phyloP scores from a whole-genome alignment of 2,797 vertebrate species.

The Masticophis lateralis region DNA sequence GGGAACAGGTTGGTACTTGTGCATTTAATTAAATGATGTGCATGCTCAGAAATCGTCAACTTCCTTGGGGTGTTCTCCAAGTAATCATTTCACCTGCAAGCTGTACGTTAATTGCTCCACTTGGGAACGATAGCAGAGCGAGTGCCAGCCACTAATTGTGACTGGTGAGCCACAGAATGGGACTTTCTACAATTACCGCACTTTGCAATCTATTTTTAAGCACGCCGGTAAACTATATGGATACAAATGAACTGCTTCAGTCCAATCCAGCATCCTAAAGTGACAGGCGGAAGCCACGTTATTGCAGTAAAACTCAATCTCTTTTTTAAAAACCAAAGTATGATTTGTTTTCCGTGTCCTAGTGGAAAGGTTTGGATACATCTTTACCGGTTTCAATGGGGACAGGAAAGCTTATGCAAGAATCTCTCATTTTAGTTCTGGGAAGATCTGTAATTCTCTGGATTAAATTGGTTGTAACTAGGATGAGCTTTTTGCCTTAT shows the following conservation, averaged over 20 bases:
- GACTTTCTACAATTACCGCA: constrained; percentile 42
- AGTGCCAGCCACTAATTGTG: constrained; percentile 48
- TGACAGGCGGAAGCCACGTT: neutral
- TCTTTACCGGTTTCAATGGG: neutral
- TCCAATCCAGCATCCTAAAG: constrained; percentile 25
- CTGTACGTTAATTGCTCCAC: constrained; percentile 66
- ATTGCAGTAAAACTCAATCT: neutral
- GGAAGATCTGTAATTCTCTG: neutral
- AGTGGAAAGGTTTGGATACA: constrained; percentile 2
- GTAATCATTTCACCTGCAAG: constrained; percentile 60
- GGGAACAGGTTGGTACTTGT: constrained; percentile 38
- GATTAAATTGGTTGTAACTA: neutral
- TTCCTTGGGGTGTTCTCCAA: constrained; percentile 57
- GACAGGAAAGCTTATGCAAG: neutral
- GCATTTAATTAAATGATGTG: constrained; percentile 52
- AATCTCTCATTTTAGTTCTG: neutral
- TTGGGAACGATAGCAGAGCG: constrained; percentile 59
- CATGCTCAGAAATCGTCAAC: constrained; percentile 46
- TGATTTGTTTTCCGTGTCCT: neutral
- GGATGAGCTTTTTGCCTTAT: neutral
- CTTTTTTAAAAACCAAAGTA: constrained; percentile 6
- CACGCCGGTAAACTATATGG: constrained; percentile 47
- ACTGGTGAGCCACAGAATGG: constrained; percentile 47
- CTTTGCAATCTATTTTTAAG: constrained; percentile 50
- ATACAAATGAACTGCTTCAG: constrained; percentile 31